phyloP scores from a whole-genome alignment of 2,797 vertebrate species.

The Scarus forsteni region DNA sequence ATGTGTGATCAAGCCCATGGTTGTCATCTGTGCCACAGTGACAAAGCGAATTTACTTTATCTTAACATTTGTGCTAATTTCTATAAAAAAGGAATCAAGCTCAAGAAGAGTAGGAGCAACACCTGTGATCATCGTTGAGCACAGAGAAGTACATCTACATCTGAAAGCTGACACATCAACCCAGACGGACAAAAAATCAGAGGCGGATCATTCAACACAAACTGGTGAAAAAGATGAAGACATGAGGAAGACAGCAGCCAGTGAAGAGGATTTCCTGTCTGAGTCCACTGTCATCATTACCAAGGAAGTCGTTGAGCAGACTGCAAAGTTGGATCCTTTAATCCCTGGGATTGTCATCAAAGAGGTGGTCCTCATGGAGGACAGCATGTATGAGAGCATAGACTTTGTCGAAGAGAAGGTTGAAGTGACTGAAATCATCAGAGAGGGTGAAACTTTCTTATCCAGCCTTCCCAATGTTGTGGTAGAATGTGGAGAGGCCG shows the following conservation, averaged over 20 bases:
- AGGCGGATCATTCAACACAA: slow-evolving; percentile 44
- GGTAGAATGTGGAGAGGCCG: slow-evolving; percentile 12
- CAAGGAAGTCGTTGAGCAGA: slow-evolving; percentile 28
- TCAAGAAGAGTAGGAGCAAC: not conserved
- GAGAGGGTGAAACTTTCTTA: not conserved
- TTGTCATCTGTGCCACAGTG: not conserved
- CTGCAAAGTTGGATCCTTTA: not conserved
- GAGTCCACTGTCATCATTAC: not conserved
- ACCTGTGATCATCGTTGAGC: not conserved
- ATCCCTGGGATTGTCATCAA: slow-evolving; percentile 2
- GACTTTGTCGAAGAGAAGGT: slow-evolving; percentile 9
- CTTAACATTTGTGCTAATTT: slow-evolving; percentile 61
- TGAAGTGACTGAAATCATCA: not conserved
- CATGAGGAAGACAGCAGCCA: not conserved
- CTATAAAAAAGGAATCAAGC: slow-evolving; percentile 61
- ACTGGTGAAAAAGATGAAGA: slow-evolving; percentile 11
- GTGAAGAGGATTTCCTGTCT: not conserved
- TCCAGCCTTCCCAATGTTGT: slow-evolving; percentile 15
- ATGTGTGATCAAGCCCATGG: slow-evolving; percentile 12
- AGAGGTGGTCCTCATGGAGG: slow-evolving; percentile 3
- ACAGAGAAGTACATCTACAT: not conserved
- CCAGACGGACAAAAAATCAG: slow-evolving; percentile 25
- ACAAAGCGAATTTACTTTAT: slow-evolving; percentile 22
- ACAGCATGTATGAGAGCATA: not conserved
- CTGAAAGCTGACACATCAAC: slow-evolving; percentile 30